These are phyloP conservation scores for Drosophila pullipes DNA, from an alignment of 2,888 invertebrate genomes.

Conservation along the genomic window DNA sequence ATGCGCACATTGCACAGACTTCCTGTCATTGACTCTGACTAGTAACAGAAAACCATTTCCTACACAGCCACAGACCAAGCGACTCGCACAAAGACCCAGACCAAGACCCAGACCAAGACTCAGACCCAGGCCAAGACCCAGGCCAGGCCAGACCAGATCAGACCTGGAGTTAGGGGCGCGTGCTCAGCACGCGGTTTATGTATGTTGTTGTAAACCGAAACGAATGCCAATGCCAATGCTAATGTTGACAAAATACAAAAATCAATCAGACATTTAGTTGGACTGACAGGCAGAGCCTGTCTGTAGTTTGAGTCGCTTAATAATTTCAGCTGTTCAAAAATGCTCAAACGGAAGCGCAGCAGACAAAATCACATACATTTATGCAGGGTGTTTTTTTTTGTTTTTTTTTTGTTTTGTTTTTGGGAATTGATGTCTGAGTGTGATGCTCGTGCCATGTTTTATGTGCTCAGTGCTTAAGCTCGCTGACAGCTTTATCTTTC, in stretches of 20 bases:
- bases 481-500: conserved; percentile 15
- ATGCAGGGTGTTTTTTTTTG: neutral
- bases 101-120: neutral
- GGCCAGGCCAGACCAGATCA: neutral
- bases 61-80: conserved; percentile 12
- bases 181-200: conserved; percentile 57
- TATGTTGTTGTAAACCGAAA: conserved; percentile 11
- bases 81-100: neutral
- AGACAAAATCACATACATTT: conserved; percentile 28
- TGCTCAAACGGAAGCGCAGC: conserved; percentile 43
- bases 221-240: conserved; percentile 53
- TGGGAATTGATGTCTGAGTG: conserved; percentile 17
- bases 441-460: conserved; percentile 4
- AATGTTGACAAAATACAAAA: conserved; percentile 48
- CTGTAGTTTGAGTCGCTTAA: conserved; percentile 35
- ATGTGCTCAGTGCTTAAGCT: neutral
- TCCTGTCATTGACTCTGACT: conserved; percentile 75
- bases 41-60: conserved; percentile 77
- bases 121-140: neutral
- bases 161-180: conserved; percentile 41
- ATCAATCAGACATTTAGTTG: conserved; percentile 45
- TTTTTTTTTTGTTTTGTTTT: neutral
- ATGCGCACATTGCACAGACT: conserved; percentile 75
- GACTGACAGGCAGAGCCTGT: conserved; percentile 4
- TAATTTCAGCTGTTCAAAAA: conserved; percentile 38